Percentiles rank a stretch among this genome's conserved stretches.
phyloP scores from a whole-genome alignment of 2,113 vertebrate species.

The Mohoua ochrocephala region DNA sequence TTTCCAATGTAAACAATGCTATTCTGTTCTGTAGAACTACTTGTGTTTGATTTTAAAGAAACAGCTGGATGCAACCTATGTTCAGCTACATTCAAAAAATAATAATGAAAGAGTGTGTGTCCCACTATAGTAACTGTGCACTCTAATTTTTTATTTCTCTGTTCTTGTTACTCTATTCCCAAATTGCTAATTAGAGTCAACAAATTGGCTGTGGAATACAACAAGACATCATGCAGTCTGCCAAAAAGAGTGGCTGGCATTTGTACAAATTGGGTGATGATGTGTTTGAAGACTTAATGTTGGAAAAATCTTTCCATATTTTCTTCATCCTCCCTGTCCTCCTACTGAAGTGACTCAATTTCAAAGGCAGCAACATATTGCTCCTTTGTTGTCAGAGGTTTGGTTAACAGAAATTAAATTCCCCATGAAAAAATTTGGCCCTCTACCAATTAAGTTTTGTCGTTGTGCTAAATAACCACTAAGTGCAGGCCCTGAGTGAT shows the following conservation, averaged over 20 bases:
- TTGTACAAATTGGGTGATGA: not conserved
- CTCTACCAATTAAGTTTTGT: not conserved
- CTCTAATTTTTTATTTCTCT: not conserved
- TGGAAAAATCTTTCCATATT: not conserved
- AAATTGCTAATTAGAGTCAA: slow-evolving; percentile 42
- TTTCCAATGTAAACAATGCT: not conserved
- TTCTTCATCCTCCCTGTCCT: not conserved
- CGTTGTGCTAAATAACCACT: fast-evolving
- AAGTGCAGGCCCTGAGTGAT: not conserved
- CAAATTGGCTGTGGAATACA: slow-evolving; percentile 13
- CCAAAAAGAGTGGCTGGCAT: slow-evolving; percentile 19
- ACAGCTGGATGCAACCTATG: not conserved
- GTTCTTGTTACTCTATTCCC: slow-evolving; percentile 6
- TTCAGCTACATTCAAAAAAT: not conserved
- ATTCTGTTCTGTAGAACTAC: not conserved
- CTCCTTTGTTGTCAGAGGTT: not conserved
- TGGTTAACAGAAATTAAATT: not conserved
- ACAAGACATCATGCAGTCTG: not conserved
- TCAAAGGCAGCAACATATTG: not conserved
- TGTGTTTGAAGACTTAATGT: not conserved
- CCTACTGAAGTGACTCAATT: not conserved
- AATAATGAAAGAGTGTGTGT: not conserved
- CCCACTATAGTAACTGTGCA: not conserved
- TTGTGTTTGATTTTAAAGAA: not conserved
- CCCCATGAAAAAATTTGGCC: not conserved